Conservation (phyloP, 2,797 vertebrate species). For the Pampus argenteus region DNA sequence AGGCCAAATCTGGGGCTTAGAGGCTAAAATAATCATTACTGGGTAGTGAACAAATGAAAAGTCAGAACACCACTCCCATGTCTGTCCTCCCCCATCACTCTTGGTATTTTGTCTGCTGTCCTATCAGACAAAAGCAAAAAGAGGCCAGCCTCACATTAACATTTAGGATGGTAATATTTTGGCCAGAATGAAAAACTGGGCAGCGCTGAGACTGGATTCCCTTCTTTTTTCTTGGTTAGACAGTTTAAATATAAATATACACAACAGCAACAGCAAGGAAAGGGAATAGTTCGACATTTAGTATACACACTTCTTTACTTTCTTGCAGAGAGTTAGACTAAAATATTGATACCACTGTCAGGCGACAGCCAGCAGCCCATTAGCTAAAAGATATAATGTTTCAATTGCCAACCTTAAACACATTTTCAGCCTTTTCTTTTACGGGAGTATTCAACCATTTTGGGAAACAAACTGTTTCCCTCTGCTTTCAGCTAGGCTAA, state of each 20-base stretch:
- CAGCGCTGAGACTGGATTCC: constrained; percentile 15
- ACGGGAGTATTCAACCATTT: background rate
- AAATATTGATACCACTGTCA: too few species aligned
- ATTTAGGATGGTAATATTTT: constrained; percentile 40
- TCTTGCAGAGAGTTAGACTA: background rate
- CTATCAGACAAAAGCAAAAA: constrained; percentile 50
- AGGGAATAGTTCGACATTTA: background rate
- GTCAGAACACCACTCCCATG: constrained; percentile 70
- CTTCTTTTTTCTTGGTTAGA: background rate
- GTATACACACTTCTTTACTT: background rate
- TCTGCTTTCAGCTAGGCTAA: constrained; percentile 1
- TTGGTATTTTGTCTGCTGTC: constrained; percentile 58
- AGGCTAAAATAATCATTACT: constrained; percentile 83
- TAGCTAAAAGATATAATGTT: too few species aligned
- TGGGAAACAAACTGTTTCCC: background rate
- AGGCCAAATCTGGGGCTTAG: constrained; percentile 83
- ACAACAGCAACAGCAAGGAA: background rate
- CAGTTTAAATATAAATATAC: background rate
- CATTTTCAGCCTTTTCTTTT: background rate
- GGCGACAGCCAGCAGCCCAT: too few species aligned
- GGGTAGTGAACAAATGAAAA: constrained; percentile 78
- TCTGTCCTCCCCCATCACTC: constrained; percentile 41
- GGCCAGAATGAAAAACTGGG: constrained; percentile 6
- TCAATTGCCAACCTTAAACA: background rate
- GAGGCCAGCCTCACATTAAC: constrained; percentile 36